Evolutionary conservation across 1,140 invertebrate genomes (phyloP), one percentile per base, ranked within the genome.

Genomic region (Oppia nitens): DNA sequence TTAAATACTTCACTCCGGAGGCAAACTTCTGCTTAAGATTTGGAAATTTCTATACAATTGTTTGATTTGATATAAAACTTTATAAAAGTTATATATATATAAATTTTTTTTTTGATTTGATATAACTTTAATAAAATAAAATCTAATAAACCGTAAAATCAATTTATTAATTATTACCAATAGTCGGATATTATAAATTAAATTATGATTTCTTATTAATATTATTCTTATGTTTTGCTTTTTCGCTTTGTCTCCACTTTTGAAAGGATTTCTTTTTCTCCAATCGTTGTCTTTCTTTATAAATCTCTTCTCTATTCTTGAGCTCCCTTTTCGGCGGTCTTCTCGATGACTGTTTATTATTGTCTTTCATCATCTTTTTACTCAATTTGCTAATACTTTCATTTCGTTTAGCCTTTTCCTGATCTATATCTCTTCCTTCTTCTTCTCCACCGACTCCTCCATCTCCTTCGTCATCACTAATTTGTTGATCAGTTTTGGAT

Each of bases 291-390:
- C 83, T 74, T 1, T 74, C 72, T 66, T 85, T 85, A 2, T 83
- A 66, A 60, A 86, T 82, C 66, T 84, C 78, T 58, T 85, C 82
- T 0, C 78, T 77, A 21, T 70, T 75, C 64, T 79, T 83, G 40
- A 85, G 53, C 66, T 84, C 83, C 28, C 67, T 70, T 59, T 66
- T 68, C 25, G 69, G 59, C 14, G 64, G 57, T 53, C 72, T 73
- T 2, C 64, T 63, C 60, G 64, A 70, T 3, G 53, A 57, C 29
- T 60, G 23, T 53, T 47, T 29, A 12, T 53, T 29, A 32, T 17
- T 26, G 70, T 60, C 71, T 72, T 67, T 49, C 56, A 54, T 23
- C 63, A 26, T 55, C 65, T 56, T 59, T 52, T 54, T 56, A 49
- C 55, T 60, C 54, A 54, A 53, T 32, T 45, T 14, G 27, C 49